Base-by-base conservation (phyloP, 92 coral and sea anemone species). In the Parazoanthus atlanticus region DNA sequence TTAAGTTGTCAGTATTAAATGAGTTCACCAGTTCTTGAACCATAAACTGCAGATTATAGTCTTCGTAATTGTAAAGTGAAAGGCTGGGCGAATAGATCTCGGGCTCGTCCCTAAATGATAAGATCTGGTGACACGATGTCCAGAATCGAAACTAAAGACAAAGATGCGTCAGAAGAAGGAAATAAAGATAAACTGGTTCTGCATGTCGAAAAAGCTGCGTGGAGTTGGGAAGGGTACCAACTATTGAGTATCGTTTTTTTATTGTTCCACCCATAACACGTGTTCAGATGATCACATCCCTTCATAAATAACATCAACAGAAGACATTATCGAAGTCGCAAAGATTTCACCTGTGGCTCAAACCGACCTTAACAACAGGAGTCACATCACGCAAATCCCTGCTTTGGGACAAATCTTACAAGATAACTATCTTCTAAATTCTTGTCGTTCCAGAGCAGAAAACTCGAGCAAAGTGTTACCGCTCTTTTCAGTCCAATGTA, bases 311-410 rank as follows among this genome's bases (percentile, higher is more conserved):
- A 46, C 34, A n/a, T 26, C 33, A 78, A 43, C 6, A 72, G 76
- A 72, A 72, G 33, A 72, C 34, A 72, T 70, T 26, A 81, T 26
- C 11, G 10, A 81, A 29, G 33, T 23, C 2, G 61, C 40, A 26
- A 47, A 1, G 23, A 32, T 15, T 70, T 46, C 78, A 84, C 87
- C 87, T 84, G 87, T 84, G 87, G 87, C 78, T 70, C 70, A 46
- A 70, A 70, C 41, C 29, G 78, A 26, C 6, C 26, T 41, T 69
- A 32, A 69, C 87, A 11, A 70, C 56, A 10, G 65, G 61, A 26
- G 82, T 8, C 82, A 49, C 82, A 78, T 43, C 82, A 78, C 66
- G 87, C 43, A 46, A 31, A 47, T 9, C 78, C 29, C 29, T 46
- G 64, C 87, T 69, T 84, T 43, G 64, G 66, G 36, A 84, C 8